A percentile compares a stretch with the other conserved stretches of the same genome.
These are phyloP conservation scores for Camelus bactrianus DNA, from an alignment of 2,113 vertebrate genomes.

Conservation along the genomic window DNA sequence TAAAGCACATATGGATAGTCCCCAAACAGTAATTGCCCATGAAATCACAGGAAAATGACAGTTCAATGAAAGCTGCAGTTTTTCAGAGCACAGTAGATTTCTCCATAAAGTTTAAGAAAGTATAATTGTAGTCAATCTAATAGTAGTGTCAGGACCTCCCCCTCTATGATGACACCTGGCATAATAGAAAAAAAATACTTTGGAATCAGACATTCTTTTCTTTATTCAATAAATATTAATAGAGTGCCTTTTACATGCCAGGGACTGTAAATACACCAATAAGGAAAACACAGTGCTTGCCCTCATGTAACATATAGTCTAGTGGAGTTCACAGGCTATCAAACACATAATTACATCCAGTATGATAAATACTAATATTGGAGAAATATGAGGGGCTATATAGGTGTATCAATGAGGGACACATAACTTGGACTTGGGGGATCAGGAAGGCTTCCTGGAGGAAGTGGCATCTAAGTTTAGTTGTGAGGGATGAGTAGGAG, in stretches of 20 bases:
- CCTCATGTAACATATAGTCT: not conserved
- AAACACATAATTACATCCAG: not conserved
- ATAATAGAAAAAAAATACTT: slow-evolving; percentile 17
- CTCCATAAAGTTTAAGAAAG: not conserved
- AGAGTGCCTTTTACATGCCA: not conserved
- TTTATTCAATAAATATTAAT: slow-evolving; percentile 33
- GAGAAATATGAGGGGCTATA: not conserved
- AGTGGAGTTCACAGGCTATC: not conserved
- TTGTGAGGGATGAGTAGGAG: not conserved
- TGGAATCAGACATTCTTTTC: slow-evolving; percentile 38
- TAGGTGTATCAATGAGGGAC: not conserved
- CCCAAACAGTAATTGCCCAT: not conserved
- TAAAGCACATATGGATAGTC: slow-evolving; percentile 47
- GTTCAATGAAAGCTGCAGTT: slow-evolving; percentile 40
- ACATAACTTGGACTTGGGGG: slow-evolving; percentile 3
- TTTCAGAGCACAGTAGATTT: slow-evolving; percentile 46
- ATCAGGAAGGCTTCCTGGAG: slow-evolving; percentile 34
- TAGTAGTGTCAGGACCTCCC: not conserved
- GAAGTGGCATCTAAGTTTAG: slow-evolving; percentile 45
- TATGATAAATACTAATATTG: slow-evolving; percentile 2
- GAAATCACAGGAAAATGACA: slow-evolving; percentile 25
- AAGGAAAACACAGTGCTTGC: not conserved
- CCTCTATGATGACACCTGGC: not conserved
- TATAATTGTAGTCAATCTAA: not conserved
- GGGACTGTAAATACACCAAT: not conserved